Evolutionary conservation across 2,113 vertebrate genomes (phyloP).

Genomic region (Eulacestoma nigropectus): DNA sequence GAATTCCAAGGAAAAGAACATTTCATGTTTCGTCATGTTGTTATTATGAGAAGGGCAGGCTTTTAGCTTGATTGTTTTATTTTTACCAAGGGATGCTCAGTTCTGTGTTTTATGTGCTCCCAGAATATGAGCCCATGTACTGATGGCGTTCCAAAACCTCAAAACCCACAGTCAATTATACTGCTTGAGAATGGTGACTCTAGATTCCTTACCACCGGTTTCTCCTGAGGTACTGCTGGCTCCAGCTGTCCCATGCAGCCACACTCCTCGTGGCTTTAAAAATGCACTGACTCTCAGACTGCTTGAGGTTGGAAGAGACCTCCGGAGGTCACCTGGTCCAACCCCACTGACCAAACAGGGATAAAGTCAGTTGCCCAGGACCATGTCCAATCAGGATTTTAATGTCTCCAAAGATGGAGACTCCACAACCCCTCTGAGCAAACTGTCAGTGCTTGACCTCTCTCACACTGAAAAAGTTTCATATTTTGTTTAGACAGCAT

Average conservation of each 20-base stretch:
- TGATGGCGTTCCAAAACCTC: constrained; percentile 18
- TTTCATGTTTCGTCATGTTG: neutral
- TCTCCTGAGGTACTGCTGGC: constrained; percentile 17
- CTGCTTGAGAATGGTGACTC: constrained; percentile 22
- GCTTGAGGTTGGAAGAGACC: neutral
- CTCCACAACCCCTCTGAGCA: neutral
- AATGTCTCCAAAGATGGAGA: neutral
- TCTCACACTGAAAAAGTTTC: neutral
- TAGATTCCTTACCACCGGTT: constrained; percentile 29
- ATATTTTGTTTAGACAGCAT: neutral
- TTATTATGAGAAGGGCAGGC: neutral
- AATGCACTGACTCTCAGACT: neutral
- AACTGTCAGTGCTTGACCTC: neutral
- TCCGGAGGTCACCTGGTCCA: neutral
- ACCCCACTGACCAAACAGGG: neutral
- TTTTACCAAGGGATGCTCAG: constrained; percentile 6
- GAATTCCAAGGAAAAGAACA: constrained; percentile 33
- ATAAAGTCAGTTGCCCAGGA: neutral
- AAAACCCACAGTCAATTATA: neutral
- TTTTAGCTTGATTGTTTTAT: constrained; percentile 24
- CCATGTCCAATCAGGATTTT: neutral
- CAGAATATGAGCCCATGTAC: neutral
- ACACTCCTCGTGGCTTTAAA: neutral
- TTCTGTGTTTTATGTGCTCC: neutral
- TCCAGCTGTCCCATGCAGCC: neutral